Conservation (phyloP, 2,113 vertebrate species). For the Otolemur garnettii region DNA sequence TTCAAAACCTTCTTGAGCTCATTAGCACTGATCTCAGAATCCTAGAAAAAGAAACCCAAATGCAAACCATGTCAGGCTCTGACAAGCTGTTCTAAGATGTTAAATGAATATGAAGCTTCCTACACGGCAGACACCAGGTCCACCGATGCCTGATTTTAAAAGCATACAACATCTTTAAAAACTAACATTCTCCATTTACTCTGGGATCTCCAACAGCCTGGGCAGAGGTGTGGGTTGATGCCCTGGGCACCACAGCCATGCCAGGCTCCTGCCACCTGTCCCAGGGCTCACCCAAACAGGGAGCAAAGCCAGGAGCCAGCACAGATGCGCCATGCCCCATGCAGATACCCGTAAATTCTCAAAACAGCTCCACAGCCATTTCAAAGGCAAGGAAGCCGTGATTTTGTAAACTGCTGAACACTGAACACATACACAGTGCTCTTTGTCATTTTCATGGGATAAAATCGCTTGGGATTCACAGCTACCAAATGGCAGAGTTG, state of each 20-base stretch:
- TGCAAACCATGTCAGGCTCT: neutral
- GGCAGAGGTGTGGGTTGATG: too few species aligned
- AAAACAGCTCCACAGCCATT: accelerated
- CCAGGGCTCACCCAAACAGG: neutral
- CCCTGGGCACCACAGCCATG: accelerated
- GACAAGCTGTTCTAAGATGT: neutral
- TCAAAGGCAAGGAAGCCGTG: neutral
- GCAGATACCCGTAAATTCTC: neutral
- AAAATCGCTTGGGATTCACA: neutral
- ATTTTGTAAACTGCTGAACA: neutral
- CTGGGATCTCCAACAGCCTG: neutral
- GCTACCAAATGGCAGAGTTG: neutral
- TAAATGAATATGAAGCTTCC: neutral
- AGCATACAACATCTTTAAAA: neutral
- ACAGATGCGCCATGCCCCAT: accelerated
- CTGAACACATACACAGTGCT: accelerated
- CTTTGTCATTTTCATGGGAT: neutral
- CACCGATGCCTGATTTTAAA: neutral
- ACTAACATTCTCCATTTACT: neutral
- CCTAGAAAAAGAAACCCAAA: constrained; percentile 86
- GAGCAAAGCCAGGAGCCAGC: neutral
- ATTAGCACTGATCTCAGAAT: constrained; percentile 89
- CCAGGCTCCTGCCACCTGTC: neutral
- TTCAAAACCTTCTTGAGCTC: constrained; percentile 92
- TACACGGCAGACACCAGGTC: neutral